Percentiles rank a stretch among this genome's conserved stretches.
Conservation (phyloP, 2,113 vertebrate genomes). For the Scomber japonicus region DNA sequence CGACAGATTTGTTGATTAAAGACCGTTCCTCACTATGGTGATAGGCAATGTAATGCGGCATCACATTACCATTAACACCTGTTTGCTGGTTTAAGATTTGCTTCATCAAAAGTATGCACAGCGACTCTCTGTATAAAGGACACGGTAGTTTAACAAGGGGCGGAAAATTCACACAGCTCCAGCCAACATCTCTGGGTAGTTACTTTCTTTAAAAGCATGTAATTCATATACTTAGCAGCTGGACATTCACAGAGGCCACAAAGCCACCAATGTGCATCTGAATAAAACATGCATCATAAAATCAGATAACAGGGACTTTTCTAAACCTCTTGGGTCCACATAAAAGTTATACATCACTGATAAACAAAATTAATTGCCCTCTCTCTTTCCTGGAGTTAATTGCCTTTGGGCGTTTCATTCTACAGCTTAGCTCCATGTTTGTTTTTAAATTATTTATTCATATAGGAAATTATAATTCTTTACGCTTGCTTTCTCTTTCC, state of each 20-base stretch:
- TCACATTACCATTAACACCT: too few relatives aligned
- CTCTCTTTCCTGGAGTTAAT: conserved; percentile 62
- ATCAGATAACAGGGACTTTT: conserved; percentile 39
- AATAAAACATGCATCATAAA: conserved; percentile 58
- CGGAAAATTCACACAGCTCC: too few relatives aligned
- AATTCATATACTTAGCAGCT: conserved; percentile 38
- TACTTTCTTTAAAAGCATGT: conserved; percentile 4
- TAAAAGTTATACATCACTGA: conserved; percentile 62
- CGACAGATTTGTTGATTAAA: too few relatives aligned
- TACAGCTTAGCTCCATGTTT: conserved; percentile 50
- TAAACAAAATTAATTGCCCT: conserved; percentile 75
- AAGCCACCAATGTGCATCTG: conserved; percentile 39
- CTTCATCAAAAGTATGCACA: neutral
- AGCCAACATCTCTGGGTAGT: neutral
- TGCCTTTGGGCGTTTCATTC: conserved; percentile 62
- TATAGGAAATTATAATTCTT: conserved; percentile 63
- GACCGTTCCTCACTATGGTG: too few relatives aligned
- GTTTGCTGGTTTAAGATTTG: neutral
- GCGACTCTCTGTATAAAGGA: neutral
- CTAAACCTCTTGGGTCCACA: conserved; percentile 25
- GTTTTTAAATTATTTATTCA: conserved; percentile 71
- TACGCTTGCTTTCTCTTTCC: neutral
- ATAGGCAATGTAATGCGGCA: too few relatives aligned
- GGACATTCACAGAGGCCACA: conserved; percentile 39
- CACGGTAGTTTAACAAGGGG: neutral